Base-by-base conservation (phyloP, 1,140 invertebrate genomes). In the Leptinotarsa texana region DNA sequence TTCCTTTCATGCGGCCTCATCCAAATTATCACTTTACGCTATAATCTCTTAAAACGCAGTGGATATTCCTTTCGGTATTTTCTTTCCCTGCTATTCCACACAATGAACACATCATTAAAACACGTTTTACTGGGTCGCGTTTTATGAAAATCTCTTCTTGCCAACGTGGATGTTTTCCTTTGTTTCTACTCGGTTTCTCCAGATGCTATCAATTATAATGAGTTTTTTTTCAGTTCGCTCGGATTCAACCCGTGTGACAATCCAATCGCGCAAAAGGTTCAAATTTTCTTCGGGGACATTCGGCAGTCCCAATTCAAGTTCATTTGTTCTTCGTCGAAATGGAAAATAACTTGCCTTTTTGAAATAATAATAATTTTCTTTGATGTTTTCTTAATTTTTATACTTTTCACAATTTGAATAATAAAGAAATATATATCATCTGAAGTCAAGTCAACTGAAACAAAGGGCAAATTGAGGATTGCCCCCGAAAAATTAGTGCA, bases 71-170 rank as follows among this genome's bases (percentile, higher is more conserved):
- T 69, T 61, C 74, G 8, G 57, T 68, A 70, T 72, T 63, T 42
- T 75, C 63, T 65, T 70, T 69, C 72, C 67, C 75, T 73, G 62
- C 71, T 67, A 68, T 75, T 77, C 78, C 73, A 75, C 73, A 75
- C 77, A 78, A 78, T 80, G 78, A 80, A 80, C 79, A 80, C 79
- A 73, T 78, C 79, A 80, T 80, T 80, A 80, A 78, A 80, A 78
- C 75, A 76, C 77, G 75, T 78, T 77, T 78, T 27, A 67, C 65
- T 13, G 27, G 65, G 65, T 67, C 22, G 65, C 65, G 65, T 8
- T 67, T 67, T 27, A 67, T 67, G 65, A 42, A 67, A 67, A 67
- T 67, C 18, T 42, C 65, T 27, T 15, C 65, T 67, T 67, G 65
- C 65, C 24, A 22, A 57, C 51, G n/a, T 18, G 51, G 17, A 15